Base-by-base conservation (phyloP, 92 coral and sea anemone species). In the Galaxea fascicularis region DNA sequence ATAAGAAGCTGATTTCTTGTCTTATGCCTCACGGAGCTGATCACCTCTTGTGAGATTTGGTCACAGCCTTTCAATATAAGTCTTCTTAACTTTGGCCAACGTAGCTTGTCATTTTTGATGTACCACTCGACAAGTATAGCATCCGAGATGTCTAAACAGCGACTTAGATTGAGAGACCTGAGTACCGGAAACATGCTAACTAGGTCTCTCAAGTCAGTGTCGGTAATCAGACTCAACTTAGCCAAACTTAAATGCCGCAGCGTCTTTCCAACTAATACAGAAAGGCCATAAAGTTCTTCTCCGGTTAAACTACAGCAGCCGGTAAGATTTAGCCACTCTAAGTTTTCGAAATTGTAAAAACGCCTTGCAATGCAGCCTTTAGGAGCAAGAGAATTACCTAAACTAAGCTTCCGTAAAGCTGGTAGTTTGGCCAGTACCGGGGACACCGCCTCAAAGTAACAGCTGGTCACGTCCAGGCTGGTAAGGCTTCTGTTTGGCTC, bases 111-210 rank as follows among this genome's bases (percentile, higher is more conserved):
- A 10, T 51, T 12, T 18, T 78, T 78, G 16, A 41, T 25, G 35
- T 78, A 78, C 76, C 84, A 79, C 22, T 79, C 84, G 1, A 79
- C 75, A 6, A 79, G 84, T n/a, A 65, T 1, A 0, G 76, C 84
- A 66, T 79, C 84, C 18, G 84, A 64, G n/a, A 79, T 65, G 26
- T 10, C 0, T 4, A 0, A 8, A n/a, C 84, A 79, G 18, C 16
- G 21, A 13, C 39, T 65, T 16, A 79, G 64, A 49, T 66, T 76
- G 51, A 79, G 84, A 29, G 65, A 47, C 66, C 16, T 65, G 0
- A 79, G 53, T 52, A 24, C 66, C 65, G 76, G 84, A 68, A 65
- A 65, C 66, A 31, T 66, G 1, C 13, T 0, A 4, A 76, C 65
- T 28, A 79, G 28, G n/a, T 79, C 65, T 66, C 75, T 51, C 25